Base-by-base conservation (phyloP, 2,113 vertebrate species). In the Protobothrops flavoviridis region DNA sequence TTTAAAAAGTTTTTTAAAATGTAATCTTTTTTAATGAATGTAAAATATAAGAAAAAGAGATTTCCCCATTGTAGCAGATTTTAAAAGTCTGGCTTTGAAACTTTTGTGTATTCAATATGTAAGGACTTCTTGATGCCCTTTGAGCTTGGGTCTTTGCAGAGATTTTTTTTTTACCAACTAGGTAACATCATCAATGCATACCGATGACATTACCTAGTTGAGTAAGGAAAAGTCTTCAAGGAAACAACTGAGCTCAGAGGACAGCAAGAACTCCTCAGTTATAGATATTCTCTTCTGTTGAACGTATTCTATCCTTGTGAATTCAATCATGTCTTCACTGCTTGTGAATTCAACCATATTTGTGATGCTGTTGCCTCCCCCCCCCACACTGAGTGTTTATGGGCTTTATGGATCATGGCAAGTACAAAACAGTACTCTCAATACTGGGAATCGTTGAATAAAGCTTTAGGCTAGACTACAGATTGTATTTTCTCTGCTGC, bases 391-490 rank as follows among this genome's bases (percentile, higher is more conserved):
- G 33, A 81, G 69, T 20, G 69, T 81, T 81, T 39, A 81, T 81
- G 17, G 33, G 69, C 33, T 81, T 39, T 81, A 39, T 81, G 69
- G 15, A 20, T 81, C 69, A 81, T 20, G n/a, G 69, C n/a, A 81
- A 20, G 17, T 81, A 20, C 7, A 17, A 81, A 20, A 39, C 69
- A 39, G 15, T 21, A 39, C 15, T 8, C 69, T 33, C 69, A 20
- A 17, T 20, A 81, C 17, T 39, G 33, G 69, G n/a, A 81, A 39
- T 39, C 8, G n/a, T n/a, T 86, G 94, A 92, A 91, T 57, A 92
- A 95, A 57, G 57, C 94, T 94, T 96, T 90, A 90, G 92, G 45
- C n/a, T 94, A 50, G 26, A 91, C 50, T 33, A 61, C 90, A n/a
- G 89, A 61, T 29, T 3, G 93, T 94, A n/a, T 93, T 93, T 85